Conservation (phyloP, 2,888 invertebrate genomes). For the Tuta absoluta region DNA sequence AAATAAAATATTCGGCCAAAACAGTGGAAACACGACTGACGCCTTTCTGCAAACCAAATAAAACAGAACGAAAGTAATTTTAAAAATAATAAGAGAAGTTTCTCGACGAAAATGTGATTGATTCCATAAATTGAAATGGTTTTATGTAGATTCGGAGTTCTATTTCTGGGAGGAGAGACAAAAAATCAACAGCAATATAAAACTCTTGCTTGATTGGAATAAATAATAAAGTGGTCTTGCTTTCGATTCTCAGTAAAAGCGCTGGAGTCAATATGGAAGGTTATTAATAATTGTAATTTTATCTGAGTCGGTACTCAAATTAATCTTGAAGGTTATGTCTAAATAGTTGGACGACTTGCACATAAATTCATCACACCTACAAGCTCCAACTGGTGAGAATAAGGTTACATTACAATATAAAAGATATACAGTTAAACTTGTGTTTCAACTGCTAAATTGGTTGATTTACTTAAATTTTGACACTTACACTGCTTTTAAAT, state of each 20-base stretch:
- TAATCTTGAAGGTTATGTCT: background rate
- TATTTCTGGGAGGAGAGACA: background rate
- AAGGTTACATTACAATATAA: too few relatives aligned
- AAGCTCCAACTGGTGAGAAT: background rate
- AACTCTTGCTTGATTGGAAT: too few relatives aligned
- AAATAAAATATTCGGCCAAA: too few relatives aligned
- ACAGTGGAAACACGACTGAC: too few relatives aligned
- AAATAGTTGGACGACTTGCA: background rate
- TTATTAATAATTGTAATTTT: too few relatives aligned
- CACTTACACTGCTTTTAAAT: too few relatives aligned
- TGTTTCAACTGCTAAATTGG: background rate
- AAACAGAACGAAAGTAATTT: conserved; percentile 1
- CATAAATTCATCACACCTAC: conserved; percentile 13
- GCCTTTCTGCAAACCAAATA: background rate
- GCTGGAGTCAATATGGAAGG: too few relatives aligned
- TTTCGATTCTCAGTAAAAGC: too few relatives aligned
- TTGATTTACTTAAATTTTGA: background rate
- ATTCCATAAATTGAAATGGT: conserved; percentile 1
- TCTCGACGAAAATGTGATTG: background rate
- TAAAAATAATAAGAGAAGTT: conserved; percentile 10
- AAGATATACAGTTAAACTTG: background rate
- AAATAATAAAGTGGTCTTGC: too few relatives aligned
- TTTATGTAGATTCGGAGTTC: background rate
- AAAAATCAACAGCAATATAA: background rate
- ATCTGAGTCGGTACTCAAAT: too few relatives aligned